Evolutionary conservation across 2,113 vertebrate species (phyloP).

Genomic region (Burhinus bistriatus): DNA sequence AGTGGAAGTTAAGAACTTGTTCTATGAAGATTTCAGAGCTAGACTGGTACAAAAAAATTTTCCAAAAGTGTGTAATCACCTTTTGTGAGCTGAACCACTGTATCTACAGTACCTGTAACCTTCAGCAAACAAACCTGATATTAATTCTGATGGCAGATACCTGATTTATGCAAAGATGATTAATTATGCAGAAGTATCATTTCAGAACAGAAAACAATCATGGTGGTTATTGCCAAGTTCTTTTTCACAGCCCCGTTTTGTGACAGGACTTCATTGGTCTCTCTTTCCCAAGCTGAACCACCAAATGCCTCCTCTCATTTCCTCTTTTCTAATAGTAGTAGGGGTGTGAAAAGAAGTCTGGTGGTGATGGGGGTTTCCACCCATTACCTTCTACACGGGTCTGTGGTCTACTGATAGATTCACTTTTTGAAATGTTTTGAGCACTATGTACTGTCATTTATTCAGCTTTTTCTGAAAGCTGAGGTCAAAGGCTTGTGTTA

Average conservation of each 20-base stretch:
- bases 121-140: neutral
- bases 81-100: neutral
- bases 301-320: conserved; percentile 37
- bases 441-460: neutral
- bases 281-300: neutral
- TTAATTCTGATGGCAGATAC: neutral
- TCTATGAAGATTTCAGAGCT: neutral
- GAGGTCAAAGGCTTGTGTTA: neutral
- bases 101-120: neutral
- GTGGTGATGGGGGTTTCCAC: conserved; percentile 28
- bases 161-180: neutral
- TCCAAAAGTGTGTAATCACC: neutral
- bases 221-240: neutral
- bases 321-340: conserved; percentile 27
- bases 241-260: neutral
- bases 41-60: neutral
- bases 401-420: neutral
- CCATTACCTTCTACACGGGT: neutral
- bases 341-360: conserved; percentile 2
- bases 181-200: neutral
- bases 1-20: neutral
- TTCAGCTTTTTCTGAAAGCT: neutral
- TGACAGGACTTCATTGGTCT: neutral
- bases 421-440: neutral
- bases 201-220: neutral